Conservation (phyloP, 2,888 invertebrate species). For the Drosophila picticornis region DNA sequence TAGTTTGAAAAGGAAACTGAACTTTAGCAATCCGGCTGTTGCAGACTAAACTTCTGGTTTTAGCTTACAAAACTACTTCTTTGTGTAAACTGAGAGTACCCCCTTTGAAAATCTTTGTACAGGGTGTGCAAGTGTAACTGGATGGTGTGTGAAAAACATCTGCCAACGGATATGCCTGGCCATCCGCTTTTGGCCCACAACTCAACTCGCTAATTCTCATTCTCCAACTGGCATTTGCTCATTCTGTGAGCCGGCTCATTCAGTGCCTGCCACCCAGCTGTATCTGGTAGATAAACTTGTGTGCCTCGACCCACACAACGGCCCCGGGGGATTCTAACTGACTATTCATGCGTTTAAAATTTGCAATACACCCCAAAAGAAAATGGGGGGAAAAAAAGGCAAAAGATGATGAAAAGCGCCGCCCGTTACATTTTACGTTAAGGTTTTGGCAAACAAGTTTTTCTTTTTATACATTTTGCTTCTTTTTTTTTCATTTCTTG, state of each 20-base stretch:
- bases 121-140: slow-evolving; percentile 39
- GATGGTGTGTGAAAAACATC: slow-evolving; percentile 64
- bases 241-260: not conserved
- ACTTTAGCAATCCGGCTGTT: rapidly evolving
- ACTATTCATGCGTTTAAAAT: slow-evolving; percentile 78
- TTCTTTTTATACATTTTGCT: slow-evolving; percentile 15
- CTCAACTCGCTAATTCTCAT: slow-evolving; percentile 10
- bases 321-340: slow-evolving; percentile 64
- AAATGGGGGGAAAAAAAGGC: slow-evolving; percentile 29
- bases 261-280: slow-evolving; percentile 50
- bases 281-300: slow-evolving; percentile 69
- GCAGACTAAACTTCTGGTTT: not conserved
- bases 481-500: not conserved
- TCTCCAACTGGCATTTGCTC: not conserved
- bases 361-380: slow-evolving; percentile 70
- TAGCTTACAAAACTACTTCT: not conserved
- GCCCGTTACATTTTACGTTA: slow-evolving; percentile 69
- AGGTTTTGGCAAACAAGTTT: slow-evolving; percentile 63
- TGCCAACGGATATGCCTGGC: slow-evolving; percentile 72
- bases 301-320: slow-evolving; percentile 23
- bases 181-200: slow-evolving; percentile 41
- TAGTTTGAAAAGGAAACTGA: not conserved
- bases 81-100: not conserved
- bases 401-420: slow-evolving; percentile 66
- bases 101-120: not conserved